Evolutionary conservation across 2,888 invertebrate species (phyloP).

Genomic region (Drosophila nr. medialis): DNA sequence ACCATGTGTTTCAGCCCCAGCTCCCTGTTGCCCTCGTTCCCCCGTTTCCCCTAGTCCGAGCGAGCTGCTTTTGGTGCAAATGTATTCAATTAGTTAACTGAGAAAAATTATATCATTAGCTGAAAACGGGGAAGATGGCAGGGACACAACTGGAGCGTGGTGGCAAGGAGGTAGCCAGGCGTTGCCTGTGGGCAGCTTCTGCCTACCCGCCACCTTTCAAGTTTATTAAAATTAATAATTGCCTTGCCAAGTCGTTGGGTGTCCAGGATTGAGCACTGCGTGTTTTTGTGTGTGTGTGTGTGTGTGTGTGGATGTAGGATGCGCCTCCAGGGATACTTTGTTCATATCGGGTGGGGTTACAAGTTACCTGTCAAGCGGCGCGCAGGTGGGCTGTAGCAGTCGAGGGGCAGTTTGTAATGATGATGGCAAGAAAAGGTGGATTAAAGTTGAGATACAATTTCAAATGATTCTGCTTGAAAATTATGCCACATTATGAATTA

Average conservation of each 20-base stretch:
- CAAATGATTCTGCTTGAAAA: constrained; percentile 10
- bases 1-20: constrained; percentile 56
- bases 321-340: constrained; percentile 42
- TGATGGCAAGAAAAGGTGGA: constrained; percentile 14
- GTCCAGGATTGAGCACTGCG: constrained; percentile 19
- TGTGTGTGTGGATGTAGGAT: constrained; percentile 21
- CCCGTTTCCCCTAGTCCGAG: constrained; percentile 2
- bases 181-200: constrained; percentile 41
- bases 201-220: constrained; percentile 24
- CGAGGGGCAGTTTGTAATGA: constrained; percentile 26
- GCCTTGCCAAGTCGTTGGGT: constrained; percentile 61
- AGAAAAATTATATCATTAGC: constrained; percentile 81
- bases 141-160: neutral
- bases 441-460: constrained; percentile 4
- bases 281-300: constrained; percentile 2
- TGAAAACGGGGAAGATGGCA: constrained; percentile 23
- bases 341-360: constrained; percentile 24
- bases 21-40: neutral
- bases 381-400: constrained; percentile 3
- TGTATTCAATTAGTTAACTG: constrained; percentile 81
- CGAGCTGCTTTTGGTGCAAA: constrained; percentile 56
- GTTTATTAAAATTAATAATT: constrained; percentile 81
- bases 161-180: constrained; percentile 6
- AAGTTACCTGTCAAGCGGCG: constrained; percentile 3
- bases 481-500: constrained; percentile 22